These are phyloP conservation scores for Hiodon tergisus DNA, from an alignment of 2,113 vertebrate species.

Conservation along the genomic window DNA sequence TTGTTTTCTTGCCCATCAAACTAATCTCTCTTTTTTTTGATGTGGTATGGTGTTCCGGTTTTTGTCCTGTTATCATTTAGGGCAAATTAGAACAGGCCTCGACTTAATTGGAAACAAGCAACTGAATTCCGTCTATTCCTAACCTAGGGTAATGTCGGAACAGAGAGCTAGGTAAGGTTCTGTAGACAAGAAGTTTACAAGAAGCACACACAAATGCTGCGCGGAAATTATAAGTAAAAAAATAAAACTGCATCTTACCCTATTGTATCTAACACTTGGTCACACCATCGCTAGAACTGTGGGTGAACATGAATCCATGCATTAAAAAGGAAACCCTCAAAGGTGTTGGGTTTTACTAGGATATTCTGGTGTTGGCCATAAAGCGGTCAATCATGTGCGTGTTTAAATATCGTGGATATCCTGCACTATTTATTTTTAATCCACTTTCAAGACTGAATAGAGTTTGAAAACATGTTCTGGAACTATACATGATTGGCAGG, in stretches of 20 bases:
- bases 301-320: too few relatives aligned
- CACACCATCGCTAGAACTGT: too few relatives aligned
- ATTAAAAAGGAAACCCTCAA: too few relatives aligned
- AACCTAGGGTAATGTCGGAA: not conserved
- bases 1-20: not conserved
- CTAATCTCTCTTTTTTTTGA: slow-evolving; percentile 9
- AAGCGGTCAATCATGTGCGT: not conserved
- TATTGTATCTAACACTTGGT: too few relatives aligned
- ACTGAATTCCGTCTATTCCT: not conserved
- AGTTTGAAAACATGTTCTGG: not conserved
- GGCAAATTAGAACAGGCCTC: not conserved
- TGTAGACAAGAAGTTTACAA: too few relatives aligned
- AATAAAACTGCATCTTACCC: too few relatives aligned
- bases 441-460: not conserved
- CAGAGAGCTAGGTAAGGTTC: too few relatives aligned
- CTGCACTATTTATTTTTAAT: too few relatives aligned
- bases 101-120: not conserved
- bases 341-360: not conserved
- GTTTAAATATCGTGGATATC: not conserved
- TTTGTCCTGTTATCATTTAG: not conserved
- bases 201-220: too few relatives aligned
- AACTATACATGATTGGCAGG: not conserved
- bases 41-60: not conserved
- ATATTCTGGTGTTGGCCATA: not conserved
- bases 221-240: too few relatives aligned